These are phyloP conservation scores for Brachyrhaphis roseni DNA, from an alignment of 2,797 vertebrate species.

Conservation along the genomic window DNA sequence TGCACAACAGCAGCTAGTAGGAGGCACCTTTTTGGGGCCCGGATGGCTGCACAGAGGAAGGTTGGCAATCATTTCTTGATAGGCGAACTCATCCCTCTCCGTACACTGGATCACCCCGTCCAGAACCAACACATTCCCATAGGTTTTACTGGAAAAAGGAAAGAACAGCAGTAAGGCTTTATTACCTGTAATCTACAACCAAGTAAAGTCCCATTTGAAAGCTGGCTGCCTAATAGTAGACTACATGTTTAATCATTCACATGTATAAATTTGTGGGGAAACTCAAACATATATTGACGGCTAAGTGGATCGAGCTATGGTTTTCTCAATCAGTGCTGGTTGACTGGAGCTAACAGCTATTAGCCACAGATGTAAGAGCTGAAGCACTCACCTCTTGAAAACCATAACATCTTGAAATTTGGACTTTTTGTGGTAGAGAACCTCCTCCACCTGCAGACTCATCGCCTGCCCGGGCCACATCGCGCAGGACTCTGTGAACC, in stretches of 20 bases:
- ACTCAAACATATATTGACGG: not conserved
- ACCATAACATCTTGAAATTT: constrained; percentile 94
- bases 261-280: not conserved
- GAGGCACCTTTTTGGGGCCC: constrained; percentile 90
- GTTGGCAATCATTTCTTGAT: constrained; percentile 98
- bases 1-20: rapidly evolving
- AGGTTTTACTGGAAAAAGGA: constrained; percentile 87
- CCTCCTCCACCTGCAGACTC: constrained; percentile 92
- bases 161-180: not conserved
- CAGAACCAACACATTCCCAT: constrained; percentile 94
- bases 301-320: constrained; percentile 2
- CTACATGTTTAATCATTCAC: not conserved
- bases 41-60: constrained; percentile 94
- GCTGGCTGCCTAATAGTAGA: too few relatives aligned
- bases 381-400: constrained; percentile 87
- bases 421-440: constrained; percentile 89
- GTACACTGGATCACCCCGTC: constrained; percentile 99
- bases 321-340: constrained; percentile 22
- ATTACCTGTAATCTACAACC: too few relatives aligned
- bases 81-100: constrained; percentile 96
- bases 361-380: constrained; percentile 36
- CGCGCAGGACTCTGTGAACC: constrained; percentile 93
- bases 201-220: not conserved
- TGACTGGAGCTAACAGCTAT: constrained; percentile 37
- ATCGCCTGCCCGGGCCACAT: constrained; percentile 95